phyloP scores from a whole-genome alignment of 2,888 invertebrate genomes.

The Cryptocephalus moraei region DNA sequence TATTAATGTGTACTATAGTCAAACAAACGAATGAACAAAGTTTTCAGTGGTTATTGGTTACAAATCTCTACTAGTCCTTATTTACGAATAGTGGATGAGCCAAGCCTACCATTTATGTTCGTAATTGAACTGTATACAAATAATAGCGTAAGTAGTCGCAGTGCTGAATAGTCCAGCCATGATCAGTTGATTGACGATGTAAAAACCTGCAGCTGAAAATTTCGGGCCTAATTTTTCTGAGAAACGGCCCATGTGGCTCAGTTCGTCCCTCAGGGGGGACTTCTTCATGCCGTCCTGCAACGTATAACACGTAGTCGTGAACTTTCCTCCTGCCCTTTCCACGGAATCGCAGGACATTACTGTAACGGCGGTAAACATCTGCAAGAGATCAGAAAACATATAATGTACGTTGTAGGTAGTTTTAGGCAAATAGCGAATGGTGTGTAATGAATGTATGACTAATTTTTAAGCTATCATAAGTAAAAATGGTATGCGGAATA shows the following conservation, averaged over 20 bases:
- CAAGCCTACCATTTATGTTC: background rate
- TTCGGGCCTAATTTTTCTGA: background rate
- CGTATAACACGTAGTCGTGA: slow-evolving; percentile 5
- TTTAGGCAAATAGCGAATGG: no score
- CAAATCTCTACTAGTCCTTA: no score
- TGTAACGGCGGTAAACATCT: slow-evolving; percentile 3
- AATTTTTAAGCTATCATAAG: no score
- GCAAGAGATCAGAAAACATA: slow-evolving; percentile 1
- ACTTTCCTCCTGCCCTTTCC: slow-evolving; percentile 6
- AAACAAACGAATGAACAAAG: no score
- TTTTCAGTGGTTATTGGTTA: no score
- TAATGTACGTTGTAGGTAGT: no score
- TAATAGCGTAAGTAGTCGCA: slow-evolving; percentile 4
- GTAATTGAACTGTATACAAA: slow-evolving; percentile 2
- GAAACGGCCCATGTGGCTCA: background rate
- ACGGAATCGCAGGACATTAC: slow-evolving; percentile 9
- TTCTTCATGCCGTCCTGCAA: slow-evolving; percentile 3
- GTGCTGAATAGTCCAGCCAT: slow-evolving; percentile 1
- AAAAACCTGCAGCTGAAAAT: slow-evolving; percentile 6
- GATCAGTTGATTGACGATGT: slow-evolving; percentile 1
- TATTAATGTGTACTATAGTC: no score
- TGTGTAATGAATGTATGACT: no score
- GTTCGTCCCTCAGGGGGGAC: slow-evolving; percentile 4
- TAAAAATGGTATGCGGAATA: no score
- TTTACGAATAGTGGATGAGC: background rate